Evolutionary conservation across 2,797 vertebrate species (phyloP), one percentile per base, ranked within the genome.

Genomic region (Onychomys leucogaster): DNA sequence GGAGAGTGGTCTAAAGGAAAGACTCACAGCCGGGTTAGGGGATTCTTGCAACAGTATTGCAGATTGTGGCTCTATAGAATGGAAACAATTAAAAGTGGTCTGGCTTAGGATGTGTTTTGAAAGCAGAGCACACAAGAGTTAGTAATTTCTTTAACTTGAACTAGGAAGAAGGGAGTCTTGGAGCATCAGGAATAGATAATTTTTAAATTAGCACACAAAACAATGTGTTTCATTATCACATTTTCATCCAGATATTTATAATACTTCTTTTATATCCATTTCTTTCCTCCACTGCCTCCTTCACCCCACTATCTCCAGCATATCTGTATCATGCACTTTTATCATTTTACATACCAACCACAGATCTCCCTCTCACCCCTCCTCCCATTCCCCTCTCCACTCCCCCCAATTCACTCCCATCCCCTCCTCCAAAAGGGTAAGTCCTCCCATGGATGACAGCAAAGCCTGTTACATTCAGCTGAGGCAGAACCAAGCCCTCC

Each of bases 221-320:
- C 49, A 81, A 21, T 14, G 23, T 37, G 3, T 41, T 82, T 59
- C 21, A 23, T 59, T 41, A 27, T 59, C 52, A 57, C 23, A 61
- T 82, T 61, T 59, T 82, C n/a, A 82, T 16, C 27, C n/a, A 27
- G n/a, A 19, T 29, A 29, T 82, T 34, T 41, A 13, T 25, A 21
- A 34, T 37, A 29, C 11, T 61, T 82, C 16, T 23, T 61, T 82
- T 2, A 55, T 80, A 80, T 78, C 32, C 49, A 12, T 23, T 82
- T 41, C 77, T 82, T 4, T 16, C 13, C 1, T 34, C 76, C 8
- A 11, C 76, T 34, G 29, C 16, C 8, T 34, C 6, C 23, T 27
- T 25, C 6, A 41, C 5, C 14, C 4, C 13, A 37, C 57, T 69
- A 23, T 37, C 32, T n/a, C 32, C 27, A 19, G 0, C 3, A 4